Percentiles rank a stretch among this genome's conserved stretches.
These are phyloP conservation scores for Tyrannus savana DNA, from an alignment of 2,113 vertebrate species.

Conservation along the genomic window DNA sequence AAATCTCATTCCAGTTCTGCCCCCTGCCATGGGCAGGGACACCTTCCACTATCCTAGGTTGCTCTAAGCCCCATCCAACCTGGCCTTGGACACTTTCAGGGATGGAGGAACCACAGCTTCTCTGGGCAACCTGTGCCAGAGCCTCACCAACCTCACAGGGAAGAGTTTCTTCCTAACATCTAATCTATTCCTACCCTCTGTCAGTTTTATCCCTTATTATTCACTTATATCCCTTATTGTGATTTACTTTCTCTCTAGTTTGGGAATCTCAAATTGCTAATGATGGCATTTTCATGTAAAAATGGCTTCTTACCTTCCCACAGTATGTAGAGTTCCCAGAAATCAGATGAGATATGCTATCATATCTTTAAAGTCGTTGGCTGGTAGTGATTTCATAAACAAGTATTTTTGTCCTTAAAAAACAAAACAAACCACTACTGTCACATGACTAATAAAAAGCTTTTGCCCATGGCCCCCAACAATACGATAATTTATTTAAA, in stretches of 20 bases:
- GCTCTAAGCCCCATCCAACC: background rate
- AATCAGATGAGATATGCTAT: background rate
- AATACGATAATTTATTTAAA: conserved; percentile 80
- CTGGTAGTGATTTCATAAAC: background rate
- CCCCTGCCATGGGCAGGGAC: background rate
- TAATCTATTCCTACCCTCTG: background rate
- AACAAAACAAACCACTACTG: background rate
- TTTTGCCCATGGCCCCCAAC: conserved; percentile 61
- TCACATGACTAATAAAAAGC: conserved; percentile 37
- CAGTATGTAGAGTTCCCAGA: background rate
- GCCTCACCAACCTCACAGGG: background rate
- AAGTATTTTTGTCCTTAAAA: background rate
- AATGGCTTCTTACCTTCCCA: background rate
- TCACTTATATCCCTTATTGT: background rate
- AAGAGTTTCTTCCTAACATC: background rate
- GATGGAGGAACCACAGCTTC: background rate
- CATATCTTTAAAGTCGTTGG: background rate
- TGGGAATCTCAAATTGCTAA: background rate
- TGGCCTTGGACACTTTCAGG: background rate
- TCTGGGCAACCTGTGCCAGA: background rate
- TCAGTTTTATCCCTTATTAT: background rate
- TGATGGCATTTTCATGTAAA: background rate
- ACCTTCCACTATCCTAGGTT: background rate
- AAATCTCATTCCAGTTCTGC: background rate
- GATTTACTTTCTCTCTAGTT: background rate